Evolutionary conservation across 2,113 vertebrate species (phyloP), one percentile per base, ranked within the genome.

Genomic region (Cheirogaleus medius): DNA sequence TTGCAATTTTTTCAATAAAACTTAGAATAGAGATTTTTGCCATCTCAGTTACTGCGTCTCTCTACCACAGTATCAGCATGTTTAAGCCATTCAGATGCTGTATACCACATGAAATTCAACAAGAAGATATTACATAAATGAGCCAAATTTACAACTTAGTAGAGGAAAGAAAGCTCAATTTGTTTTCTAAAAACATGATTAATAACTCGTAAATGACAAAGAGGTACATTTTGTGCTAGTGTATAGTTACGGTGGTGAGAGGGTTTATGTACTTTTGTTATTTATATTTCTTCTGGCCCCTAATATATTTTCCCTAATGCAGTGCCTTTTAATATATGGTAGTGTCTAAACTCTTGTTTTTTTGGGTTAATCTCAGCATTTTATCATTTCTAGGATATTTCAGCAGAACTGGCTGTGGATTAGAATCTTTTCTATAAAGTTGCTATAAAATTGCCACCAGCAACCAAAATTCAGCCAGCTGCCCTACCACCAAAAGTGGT

Each of bases 371-470:
- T 39, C 29, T 85, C 47, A 78, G 32, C 20, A 66, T 96, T 49
- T 93, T 91, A 29, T 88, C 52, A 82, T 34, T 34, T 88, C 10
- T 54, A 34, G 54, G n/a, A 63, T 74, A 56, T 92, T 84, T 71
- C 60, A 86, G n/a, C 5, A 69, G 17, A 87, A 85, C n/a, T 81
- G 5, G 1, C 14, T 69, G 25, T 68, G 39, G 17, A 74, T 80
- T 87, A 14, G 52, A 85, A 83, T 44, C 17, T 15, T 95, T 69
- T 54, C 60, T 83, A 68, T 44, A 66, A 91, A 86, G 12, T 39
- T 88, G 47, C 27, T 86, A 74, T 91, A 64, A 86, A 91, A 86
- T 34, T 77, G 37, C 32, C 60, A 78, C 52, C 71, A 86, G 6
- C 2, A 44, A 32, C 17, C 44, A 93, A 93, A 82, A 83, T 6